Base-by-base conservation (phyloP, 2,797 vertebrate genomes). In the Notoglanidium macrostoma region DNA sequence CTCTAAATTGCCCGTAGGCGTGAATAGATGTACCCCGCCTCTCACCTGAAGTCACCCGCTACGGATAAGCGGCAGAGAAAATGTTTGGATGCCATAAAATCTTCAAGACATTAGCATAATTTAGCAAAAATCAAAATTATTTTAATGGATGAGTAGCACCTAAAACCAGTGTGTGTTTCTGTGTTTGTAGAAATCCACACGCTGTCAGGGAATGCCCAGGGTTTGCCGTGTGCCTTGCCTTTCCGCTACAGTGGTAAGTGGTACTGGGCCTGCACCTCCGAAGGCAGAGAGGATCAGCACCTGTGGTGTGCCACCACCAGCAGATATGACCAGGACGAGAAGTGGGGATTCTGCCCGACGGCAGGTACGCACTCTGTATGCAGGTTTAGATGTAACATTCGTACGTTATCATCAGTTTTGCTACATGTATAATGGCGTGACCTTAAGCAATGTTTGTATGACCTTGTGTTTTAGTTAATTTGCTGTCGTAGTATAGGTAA, bases 271-370 rank as follows among this genome's bases (percentile, higher is more conserved):
- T 99, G 98, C 87, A 98, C 94, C 1, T 94, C 93, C 1, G 97
- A 97, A 91, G 97, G 97, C 26, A 96, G 94, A 19, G 95, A 97
- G 85, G 97, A 96, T 89, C 91, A 94, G 17, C 95, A 94, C 12
- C 95, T 92, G 11, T 99, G 97, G 98, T 99, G 98, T 81, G 95
- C 97, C n/a, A 98, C 98, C 3, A 97, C 96, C 35, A 96, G 96
- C 88, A 93, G 92, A 86, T 99, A 98, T 0, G 97, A 98, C 80
- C 92, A 93, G 88, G 95, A 96, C 1, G 95, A 97, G 91, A 96
- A 95, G 93, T 99, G 98, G 98, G 98, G 98, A 7, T 97, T 97
- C 94, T 99, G 98, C 91, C 97, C 98, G 0, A 96, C 93, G 90
- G 92, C 95, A 92, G 97, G 98, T 98, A 95, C 83, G 86, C 65